Evolutionary conservation across 2,797 vertebrate species (phyloP).

Genomic region (Alfaro cultratus): DNA sequence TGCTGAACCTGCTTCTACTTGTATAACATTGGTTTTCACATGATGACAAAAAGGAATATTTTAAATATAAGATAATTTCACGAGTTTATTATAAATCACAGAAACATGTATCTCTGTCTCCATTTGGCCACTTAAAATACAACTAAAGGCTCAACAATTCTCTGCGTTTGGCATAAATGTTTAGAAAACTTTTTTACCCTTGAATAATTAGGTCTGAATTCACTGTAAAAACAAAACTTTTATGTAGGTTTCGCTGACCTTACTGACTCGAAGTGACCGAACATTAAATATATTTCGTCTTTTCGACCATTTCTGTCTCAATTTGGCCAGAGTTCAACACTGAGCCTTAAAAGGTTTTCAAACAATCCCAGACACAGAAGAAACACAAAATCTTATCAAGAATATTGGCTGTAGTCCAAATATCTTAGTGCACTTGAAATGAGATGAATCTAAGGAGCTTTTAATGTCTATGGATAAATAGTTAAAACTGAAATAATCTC

Average conservation of each 20-base stretch:
- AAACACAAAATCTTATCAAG: too few relatives aligned
- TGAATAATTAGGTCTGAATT: neutral
- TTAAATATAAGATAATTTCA: neutral
- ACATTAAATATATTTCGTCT: neutral
- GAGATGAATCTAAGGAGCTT: too few relatives aligned
- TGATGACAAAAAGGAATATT: too few relatives aligned
- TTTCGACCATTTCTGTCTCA: neutral
- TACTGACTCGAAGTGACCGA: neutral
- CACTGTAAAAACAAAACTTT: neutral
- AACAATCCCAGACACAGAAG: neutral
- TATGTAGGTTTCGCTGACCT: neutral
- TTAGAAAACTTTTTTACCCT: neutral
- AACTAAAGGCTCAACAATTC: neutral
- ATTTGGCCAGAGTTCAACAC: neutral
- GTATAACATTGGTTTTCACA: neutral
- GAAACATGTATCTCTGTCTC: neutral
- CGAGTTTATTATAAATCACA: neutral
- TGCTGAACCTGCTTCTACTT: slow-evolving; percentile 49
- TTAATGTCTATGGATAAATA: too few relatives aligned
- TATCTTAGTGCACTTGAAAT: too few relatives aligned
- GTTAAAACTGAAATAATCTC: too few relatives aligned
- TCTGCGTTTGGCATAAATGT: neutral
- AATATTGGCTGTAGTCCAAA: too few relatives aligned
- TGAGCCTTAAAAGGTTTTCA: neutral
- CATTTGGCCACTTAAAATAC: neutral